A percentile compares a stretch with the other conserved stretches of the same genome.
These are phyloP conservation scores for Drosophila nannoptera DNA, from an alignment of 1,140 invertebrate genomes.

Conservation along the genomic window DNA sequence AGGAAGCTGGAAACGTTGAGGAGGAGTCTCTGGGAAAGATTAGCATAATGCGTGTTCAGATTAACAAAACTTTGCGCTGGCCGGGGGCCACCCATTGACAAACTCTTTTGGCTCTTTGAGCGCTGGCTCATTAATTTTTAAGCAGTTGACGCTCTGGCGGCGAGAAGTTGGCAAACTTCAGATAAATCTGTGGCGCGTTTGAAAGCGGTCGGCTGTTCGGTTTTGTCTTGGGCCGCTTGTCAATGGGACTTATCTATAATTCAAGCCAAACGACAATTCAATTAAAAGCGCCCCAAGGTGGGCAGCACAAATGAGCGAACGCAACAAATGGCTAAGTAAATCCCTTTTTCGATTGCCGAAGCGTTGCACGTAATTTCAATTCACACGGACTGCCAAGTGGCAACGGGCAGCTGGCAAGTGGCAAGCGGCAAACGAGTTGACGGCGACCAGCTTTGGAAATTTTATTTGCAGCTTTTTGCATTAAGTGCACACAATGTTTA, in stretches of 20 bases:
- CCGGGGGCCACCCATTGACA: neutral
- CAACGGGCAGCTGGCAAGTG: constrained; percentile 1
- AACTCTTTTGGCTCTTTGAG: constrained; percentile 16
- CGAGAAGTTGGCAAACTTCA: constrained; percentile 56
- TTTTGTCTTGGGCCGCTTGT: constrained; percentile 38
- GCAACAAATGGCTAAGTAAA: constrained; percentile 41
- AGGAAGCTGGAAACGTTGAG: too few relatives aligned
- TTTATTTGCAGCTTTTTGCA: constrained; percentile 67
- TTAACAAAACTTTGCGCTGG: constrained; percentile 5
- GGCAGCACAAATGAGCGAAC: constrained; percentile 33
- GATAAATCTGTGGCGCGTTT: constrained; percentile 49
- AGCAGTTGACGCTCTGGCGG: constrained; percentile 35
- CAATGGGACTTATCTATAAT: constrained; percentile 61
- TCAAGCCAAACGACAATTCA: constrained; percentile 53
- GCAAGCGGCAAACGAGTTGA: constrained; percentile 28
- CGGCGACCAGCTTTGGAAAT: constrained; percentile 51
- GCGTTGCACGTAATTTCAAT: constrained; percentile 65
- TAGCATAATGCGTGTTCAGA: constrained; percentile 13
- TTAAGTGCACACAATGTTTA: constrained; percentile 69
- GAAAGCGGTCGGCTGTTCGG: constrained; percentile 13
- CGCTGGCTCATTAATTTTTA: constrained; percentile 59
- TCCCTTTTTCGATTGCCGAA: constrained; percentile 64
- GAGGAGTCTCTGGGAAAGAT: neutral
- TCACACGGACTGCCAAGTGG: constrained; percentile 18
- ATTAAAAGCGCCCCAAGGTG: constrained; percentile 63